Evolutionary conservation across 2,797 vertebrate species (phyloP).

Genomic region (Micrastur ruficollis): DNA sequence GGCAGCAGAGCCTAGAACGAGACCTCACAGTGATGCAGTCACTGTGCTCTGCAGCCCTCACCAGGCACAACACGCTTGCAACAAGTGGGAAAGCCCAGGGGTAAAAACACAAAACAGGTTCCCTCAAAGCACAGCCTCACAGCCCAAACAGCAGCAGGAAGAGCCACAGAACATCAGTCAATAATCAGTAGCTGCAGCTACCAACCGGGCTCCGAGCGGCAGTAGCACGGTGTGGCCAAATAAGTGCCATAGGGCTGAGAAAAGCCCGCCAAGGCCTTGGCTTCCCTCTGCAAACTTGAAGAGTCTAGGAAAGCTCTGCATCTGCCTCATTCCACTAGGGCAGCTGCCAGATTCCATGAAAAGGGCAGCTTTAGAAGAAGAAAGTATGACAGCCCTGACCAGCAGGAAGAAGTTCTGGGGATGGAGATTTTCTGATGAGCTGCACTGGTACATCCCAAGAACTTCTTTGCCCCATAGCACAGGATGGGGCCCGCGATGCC

Average conservation of each 20-base stretch:
- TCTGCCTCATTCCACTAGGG: neutral
- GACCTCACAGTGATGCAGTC: accelerated
- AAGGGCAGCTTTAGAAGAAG: neutral
- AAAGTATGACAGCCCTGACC: neutral
- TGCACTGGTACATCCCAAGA: neutral
- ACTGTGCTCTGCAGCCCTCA: neutral
- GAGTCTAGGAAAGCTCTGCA: neutral
- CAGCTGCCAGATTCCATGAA: neutral
- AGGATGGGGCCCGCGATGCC: neutral
- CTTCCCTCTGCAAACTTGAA: neutral
- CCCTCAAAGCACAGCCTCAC: neutral
- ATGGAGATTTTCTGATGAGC: neutral
- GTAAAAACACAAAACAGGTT: neutral
- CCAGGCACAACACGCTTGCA: accelerated
- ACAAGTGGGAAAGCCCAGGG: neutral
- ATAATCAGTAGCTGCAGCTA: neutral
- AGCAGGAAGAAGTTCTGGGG: neutral
- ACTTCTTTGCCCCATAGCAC: accelerated
- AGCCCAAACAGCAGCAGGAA: neutral
- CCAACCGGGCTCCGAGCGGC: neutral
- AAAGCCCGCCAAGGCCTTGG: neutral
- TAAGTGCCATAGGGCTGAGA: accelerated
- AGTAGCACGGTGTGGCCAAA: neutral
- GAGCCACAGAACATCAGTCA: neutral
- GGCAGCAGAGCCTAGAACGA: neutral